Evolutionary conservation across 1,140 invertebrate genomes (phyloP).

Genomic region (Plutomurus gul): DNA sequence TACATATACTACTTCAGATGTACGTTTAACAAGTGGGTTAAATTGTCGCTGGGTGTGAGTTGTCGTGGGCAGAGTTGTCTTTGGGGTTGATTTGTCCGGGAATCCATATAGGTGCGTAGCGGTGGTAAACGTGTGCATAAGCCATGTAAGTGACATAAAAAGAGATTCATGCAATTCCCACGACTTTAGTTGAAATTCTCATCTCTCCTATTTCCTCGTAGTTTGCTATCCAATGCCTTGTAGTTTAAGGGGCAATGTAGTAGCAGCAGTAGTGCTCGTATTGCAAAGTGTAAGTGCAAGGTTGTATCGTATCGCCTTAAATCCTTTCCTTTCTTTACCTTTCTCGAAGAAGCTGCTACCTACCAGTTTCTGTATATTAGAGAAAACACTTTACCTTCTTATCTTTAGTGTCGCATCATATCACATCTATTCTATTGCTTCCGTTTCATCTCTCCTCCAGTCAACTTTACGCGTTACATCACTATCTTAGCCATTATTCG

Average conservation of each 20-base stretch:
- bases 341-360: neutral
- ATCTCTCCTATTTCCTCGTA: neutral
- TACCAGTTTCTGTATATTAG: neutral
- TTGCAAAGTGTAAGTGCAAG: neutral
- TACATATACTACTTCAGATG: neutral
- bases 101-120: neutral
- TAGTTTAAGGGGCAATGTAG: neutral
- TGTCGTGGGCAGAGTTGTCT: too few species aligned
- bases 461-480: neutral
- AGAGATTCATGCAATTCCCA: constrained; percentile 16
- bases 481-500: neutral
- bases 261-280: neutral
- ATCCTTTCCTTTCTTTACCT: neutral
- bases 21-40: too few species aligned
- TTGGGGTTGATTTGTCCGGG: too few species aligned
- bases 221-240: neutral
- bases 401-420: neutral
- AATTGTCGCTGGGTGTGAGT: too few species aligned
- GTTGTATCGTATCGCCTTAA: neutral
- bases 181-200: constrained; percentile 13
- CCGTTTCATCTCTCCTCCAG: neutral
- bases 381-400: neutral
- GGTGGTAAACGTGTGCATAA: neutral
- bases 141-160: constrained; percentile 1
- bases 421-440: neutral